Percentiles rank a stretch among this genome's conserved stretches.
Conservation (phyloP, 2,888 invertebrate species). For the Pemphredon lugubris region DNA sequence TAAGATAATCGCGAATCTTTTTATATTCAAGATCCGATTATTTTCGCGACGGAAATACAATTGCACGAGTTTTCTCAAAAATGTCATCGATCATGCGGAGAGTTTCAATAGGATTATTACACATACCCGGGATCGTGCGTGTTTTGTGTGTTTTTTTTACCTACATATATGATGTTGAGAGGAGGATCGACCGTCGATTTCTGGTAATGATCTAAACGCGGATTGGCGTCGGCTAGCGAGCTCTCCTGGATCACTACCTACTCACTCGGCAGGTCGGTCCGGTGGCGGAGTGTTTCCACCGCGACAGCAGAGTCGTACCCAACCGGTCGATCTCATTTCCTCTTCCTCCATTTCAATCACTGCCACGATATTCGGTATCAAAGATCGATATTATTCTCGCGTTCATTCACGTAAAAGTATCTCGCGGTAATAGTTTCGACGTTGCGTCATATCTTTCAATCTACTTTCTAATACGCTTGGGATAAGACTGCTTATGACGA, state of each 20-base stretch:
- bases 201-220: conserved; percentile 58
- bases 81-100: too few species aligned
- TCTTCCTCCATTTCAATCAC: conserved; percentile 74
- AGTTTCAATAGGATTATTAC: too few species aligned
- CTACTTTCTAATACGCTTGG: too few species aligned
- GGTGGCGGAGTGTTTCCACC: conserved; percentile 65
- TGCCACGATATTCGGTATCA: conserved; percentile 47
- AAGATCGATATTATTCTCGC: too few species aligned
- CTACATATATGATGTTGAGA: conserved; percentile 46
- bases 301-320: conserved; percentile 73
- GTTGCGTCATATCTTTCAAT: too few species aligned
- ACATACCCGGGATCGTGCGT: conserved; percentile 14
- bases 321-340: conserved; percentile 66
- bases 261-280: conserved; percentile 73
- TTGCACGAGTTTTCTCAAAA: too few species aligned
- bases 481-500: too few species aligned
- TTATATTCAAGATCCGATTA: too few species aligned
- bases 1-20: too few species aligned
- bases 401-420: too few species aligned
- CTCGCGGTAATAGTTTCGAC: too few species aligned
- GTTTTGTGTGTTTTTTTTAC: conserved; percentile 39
- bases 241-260: conserved; percentile 61
- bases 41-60: too few species aligned
- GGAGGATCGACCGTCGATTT: conserved; percentile 45
- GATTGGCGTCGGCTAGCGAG: conserved; percentile 38